These are phyloP conservation scores for Acrocera orbiculus DNA, from an alignment of 2,888 invertebrate species.

Conservation along the genomic window DNA sequence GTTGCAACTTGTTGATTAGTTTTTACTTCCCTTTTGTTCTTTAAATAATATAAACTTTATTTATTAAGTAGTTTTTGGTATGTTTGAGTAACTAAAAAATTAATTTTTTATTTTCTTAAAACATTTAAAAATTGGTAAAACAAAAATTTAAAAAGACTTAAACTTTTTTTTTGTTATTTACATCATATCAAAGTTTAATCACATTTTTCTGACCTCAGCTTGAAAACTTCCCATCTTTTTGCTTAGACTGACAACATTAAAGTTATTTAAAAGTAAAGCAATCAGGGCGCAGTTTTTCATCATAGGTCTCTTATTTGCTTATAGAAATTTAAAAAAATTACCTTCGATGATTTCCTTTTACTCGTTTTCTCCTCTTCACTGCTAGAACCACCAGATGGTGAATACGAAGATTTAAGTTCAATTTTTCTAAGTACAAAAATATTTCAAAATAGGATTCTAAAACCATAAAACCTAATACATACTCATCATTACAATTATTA, in stretches of 20 bases:
- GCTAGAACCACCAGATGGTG: conserved; percentile 32
- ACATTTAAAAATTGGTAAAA: no score
- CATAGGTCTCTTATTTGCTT: conserved; percentile 4
- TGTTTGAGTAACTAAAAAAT: no score
- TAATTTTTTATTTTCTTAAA: no score
- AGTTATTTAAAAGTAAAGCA: background rate
- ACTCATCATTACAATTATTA: conserved; percentile 31
- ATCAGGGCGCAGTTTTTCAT: conserved; percentile 7
- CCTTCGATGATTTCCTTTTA: background rate
- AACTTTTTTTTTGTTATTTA: no score
- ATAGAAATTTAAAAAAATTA: background rate
- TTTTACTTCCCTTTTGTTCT: background rate
- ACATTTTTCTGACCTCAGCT: conserved; percentile 9
- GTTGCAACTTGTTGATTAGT: no score
- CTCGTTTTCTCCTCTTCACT: conserved; percentile 27
- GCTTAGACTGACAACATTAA: background rate
- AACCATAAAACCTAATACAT: conserved; percentile 3
- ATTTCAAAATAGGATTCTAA: conserved; percentile 7
- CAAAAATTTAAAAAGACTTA: no score
- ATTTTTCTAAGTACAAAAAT: conserved; percentile 32
- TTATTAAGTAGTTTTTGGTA: background rate
- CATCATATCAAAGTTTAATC: no score
- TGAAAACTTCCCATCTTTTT: conserved; percentile 13
- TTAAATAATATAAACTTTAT: background rate
- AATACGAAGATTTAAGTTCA: conserved; percentile 39